Evolutionary conservation across 1,140 invertebrate genomes (phyloP), one percentile per base, ranked within the genome.

Genomic region (Grapholita molesta): DNA sequence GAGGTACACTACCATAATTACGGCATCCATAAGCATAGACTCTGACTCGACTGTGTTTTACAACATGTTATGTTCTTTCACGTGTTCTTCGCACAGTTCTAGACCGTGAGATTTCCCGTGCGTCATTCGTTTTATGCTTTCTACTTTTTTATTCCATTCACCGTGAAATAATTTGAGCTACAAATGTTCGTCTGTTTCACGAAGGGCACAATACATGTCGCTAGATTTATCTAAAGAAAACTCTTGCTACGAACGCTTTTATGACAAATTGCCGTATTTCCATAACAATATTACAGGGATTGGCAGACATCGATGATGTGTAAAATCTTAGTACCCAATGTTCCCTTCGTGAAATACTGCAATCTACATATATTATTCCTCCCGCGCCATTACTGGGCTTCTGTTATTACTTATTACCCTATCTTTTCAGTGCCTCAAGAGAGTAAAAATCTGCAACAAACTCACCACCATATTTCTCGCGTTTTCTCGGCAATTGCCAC

Each of bases 211-310:
- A n/a, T n/a, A n/a, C 82, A 88, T 83, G 84, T 89, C 83, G 83
- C 38, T 70, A 80, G 84, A 87, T 89, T 89, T 86, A 89, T 75
- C 75, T 80, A 82, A 82, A 87, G 80, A 79, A 83, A 82, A 85
- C 83, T 85, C 76, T 78, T 70, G 73, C 74, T 73, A 78, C 80
- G 79, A 83, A 85, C 80, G 83, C 85, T 88, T 88, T 89, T 89
- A 89, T 89, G 88, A 85, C 88, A 89, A 89, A 86, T 89, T 85
- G 79, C 74, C 75, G 76, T 78, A 89, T 89, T 89, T 86, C 84
- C 87, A 89, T 89, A 89, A 89, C 88, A 88, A 84, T 89, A 89
- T 88, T 88, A 88, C 78, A 84, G 79, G 85, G 85, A 89, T 88
- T 87, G 85, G 85, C 85, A 87, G 81, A 80, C 78, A 89, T 86